Conservation (phyloP, 1,140 invertebrate species). For the Pissodes strobi region DNA sequence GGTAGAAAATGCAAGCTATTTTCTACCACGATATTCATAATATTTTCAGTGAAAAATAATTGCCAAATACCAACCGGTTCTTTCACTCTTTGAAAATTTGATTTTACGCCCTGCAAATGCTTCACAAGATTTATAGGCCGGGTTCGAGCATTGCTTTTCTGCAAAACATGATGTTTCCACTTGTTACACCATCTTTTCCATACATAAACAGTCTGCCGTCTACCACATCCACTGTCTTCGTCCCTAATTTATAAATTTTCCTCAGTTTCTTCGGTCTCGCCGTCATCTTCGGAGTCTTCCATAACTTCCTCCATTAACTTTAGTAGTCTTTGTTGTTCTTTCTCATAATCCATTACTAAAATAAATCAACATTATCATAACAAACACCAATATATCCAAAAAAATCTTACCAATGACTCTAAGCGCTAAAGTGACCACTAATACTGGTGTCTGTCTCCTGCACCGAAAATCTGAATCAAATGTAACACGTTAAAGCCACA, state of each 20-base stretch:
- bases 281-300: not conserved
- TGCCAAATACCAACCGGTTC: slow-evolving; percentile 1
- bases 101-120: slow-evolving; percentile 1
- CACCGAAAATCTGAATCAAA: not conserved
- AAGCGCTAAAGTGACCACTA: not conserved
- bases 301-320: not conserved
- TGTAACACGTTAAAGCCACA: not conserved
- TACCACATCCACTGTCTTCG: not conserved
- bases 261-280: not conserved
- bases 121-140: not conserved
- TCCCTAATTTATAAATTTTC: not conserved
- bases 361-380: not conserved
- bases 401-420: slow-evolving; percentile 2
- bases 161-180: not conserved
- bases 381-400: not conserved
- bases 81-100: not conserved
- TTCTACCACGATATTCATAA: slow-evolving; percentile 1
- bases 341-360: slow-evolving; percentile 6
- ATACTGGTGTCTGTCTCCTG: not conserved
- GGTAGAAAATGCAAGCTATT: not conserved
- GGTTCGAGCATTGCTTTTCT: slow-evolving; percentile 1
- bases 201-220: not conserved
- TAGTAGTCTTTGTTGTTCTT: not conserved
- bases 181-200: slow-evolving; percentile 1
- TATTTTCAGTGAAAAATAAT: not conserved